A percentile compares a stretch with the other conserved stretches of the same genome.
These are phyloP conservation scores for Helarctos malayanus DNA, from an alignment of 2,797 vertebrate genomes.

Conservation along the genomic window DNA sequence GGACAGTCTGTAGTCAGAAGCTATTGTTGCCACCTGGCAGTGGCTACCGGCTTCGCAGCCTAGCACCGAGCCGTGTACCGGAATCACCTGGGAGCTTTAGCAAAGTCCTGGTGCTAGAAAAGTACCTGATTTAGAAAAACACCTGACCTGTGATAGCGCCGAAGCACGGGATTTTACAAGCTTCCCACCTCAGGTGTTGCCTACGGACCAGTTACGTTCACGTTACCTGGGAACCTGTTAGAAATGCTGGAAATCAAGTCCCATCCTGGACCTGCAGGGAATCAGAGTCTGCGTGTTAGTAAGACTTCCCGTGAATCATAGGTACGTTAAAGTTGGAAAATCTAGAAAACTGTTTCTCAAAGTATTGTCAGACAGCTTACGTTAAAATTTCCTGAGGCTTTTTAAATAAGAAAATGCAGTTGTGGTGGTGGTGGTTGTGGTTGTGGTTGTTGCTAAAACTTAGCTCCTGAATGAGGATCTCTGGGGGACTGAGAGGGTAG, in stretches of 20 bases:
- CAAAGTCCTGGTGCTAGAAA: background rate
- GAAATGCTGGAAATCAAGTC: background rate
- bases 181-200: background rate
- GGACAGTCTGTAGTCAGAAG: background rate
- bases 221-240: background rate
- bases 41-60: background rate
- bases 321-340: background rate
- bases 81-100: background rate
- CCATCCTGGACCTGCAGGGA: background rate
- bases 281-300: background rate
- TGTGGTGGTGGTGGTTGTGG: background rate
- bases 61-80: fast-evolving
- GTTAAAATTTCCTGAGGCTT: background rate
- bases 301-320: background rate
- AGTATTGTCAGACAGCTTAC: background rate
- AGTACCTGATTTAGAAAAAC: background rate
- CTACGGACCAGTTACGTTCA: background rate
- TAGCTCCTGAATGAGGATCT: slow-evolving; percentile 7
- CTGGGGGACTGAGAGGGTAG: background rate
- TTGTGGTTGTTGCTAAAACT: background rate
- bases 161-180: background rate
- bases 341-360: background rate
- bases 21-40: background rate
- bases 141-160: background rate
- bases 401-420: background rate